These are phyloP conservation scores for Astyanax mexicanus DNA, from an alignment of 2,797 vertebrate species.

Conservation along the genomic window DNA sequence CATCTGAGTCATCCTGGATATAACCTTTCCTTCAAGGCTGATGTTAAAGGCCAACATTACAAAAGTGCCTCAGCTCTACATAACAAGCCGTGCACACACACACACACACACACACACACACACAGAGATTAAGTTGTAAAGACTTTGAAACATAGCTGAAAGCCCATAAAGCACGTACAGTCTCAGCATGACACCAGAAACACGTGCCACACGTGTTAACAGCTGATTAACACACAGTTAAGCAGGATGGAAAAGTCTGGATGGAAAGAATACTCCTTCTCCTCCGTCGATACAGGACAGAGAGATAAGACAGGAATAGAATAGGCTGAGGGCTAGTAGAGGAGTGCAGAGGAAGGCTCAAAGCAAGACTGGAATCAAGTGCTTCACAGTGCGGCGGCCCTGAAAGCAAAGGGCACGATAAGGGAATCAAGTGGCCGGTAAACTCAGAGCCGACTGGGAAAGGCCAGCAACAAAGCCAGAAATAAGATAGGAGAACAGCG, in stretches of 20 bases:
- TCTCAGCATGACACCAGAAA: slow-evolving; percentile 22
- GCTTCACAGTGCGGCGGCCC: slow-evolving; percentile 11
- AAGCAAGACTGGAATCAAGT: slow-evolving; percentile 33
- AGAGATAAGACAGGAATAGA: slow-evolving; percentile 1
- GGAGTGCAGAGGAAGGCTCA: slow-evolving; percentile 7
- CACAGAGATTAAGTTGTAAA: slow-evolving; percentile 20
- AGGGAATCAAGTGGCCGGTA: slow-evolving; percentile 15
- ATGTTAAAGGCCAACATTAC: background rate
- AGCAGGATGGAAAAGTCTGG: too few species aligned
- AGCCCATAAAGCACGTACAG: slow-evolving; percentile 19
- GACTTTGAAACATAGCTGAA: slow-evolving; percentile 21
- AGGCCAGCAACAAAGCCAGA: background rate
- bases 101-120: too few species aligned
- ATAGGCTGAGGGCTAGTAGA: too few species aligned
- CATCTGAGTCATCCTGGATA: background rate
- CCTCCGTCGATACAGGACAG: background rate
- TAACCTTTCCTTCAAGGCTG: slow-evolving; percentile 2
- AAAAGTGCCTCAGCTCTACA: background rate
- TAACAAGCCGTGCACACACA: slow-evolving; percentile 14
- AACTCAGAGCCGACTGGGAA: slow-evolving; percentile 13
- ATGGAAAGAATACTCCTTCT: slow-evolving; percentile 23
- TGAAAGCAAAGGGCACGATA: background rate
- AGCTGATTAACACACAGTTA: background rate
- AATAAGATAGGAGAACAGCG: background rate
- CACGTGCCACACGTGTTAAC: slow-evolving; percentile 20